Evolutionary conservation across 23 tunicate genomes (phyloP).

Genomic region (Botrylloides violaceus): DNA sequence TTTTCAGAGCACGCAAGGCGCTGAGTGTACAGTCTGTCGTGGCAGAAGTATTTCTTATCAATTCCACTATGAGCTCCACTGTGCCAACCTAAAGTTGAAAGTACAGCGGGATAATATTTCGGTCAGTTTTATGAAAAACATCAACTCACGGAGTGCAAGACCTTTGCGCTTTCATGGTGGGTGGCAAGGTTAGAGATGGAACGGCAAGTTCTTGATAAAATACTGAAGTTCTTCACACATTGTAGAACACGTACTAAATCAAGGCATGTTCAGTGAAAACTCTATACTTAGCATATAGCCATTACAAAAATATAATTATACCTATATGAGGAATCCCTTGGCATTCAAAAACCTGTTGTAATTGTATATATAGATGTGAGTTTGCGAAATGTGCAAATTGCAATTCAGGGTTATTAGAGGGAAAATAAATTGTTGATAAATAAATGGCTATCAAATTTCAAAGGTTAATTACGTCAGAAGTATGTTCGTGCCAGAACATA

Average conservation of each 20-base stretch:
- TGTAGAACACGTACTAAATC: conserved; percentile 2
- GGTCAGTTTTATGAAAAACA: neutral
- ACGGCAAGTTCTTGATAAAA: conserved; percentile 12
- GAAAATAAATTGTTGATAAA: too few species aligned
- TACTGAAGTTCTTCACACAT: neutral
- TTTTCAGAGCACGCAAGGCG: conserved; percentile 18
- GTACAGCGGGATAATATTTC: neutral
- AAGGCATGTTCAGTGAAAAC: neutral
- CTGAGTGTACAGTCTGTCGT: neutral
- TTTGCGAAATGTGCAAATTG: too few species aligned
- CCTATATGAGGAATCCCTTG: neutral
- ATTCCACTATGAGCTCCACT: neutral
- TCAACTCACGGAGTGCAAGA: conserved; percentile 13
- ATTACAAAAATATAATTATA: neutral
- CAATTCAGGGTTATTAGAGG: too few species aligned
- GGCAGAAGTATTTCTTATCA: neutral
- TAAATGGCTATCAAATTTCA: too few species aligned
- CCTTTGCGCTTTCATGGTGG: conserved; percentile 7
- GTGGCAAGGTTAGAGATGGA: conserved; percentile 20
- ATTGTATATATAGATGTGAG: too few species aligned
- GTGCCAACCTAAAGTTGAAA: conserved; percentile 3
- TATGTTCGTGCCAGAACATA: too few species aligned
- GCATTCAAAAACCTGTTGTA: neutral
- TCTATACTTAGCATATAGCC: neutral
- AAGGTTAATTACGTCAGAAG: too few species aligned